These are phyloP conservation scores for Choristoneura rosaceana DNA, from an alignment of 2,888 invertebrate species.

Conservation along the genomic window DNA sequence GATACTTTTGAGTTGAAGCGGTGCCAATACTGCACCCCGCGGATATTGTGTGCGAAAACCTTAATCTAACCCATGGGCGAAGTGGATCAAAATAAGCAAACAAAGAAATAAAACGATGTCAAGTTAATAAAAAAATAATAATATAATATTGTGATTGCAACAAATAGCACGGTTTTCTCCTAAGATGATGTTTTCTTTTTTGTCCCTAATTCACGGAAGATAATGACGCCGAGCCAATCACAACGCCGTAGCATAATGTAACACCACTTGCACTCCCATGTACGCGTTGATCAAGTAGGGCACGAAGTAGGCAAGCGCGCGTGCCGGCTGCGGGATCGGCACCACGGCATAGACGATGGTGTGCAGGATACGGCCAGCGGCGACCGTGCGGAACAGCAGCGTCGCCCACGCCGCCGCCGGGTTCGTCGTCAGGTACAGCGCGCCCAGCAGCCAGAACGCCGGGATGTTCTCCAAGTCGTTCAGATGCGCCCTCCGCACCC, in stretches of 20 bases:
- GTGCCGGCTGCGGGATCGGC: slow-evolving; percentile 85
- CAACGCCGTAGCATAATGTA: slow-evolving; percentile 53
- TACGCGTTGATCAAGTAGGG: slow-evolving; percentile 64
- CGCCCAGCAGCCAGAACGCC: slow-evolving; percentile 86
- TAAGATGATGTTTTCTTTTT: no score
- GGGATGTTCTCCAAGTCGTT: slow-evolving; percentile 91
- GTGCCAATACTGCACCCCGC: no score
- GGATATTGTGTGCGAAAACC: no score
- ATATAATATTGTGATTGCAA: no score
- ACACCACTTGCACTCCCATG: slow-evolving; percentile 67
- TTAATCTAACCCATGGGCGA: no score
- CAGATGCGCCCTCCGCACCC: slow-evolving; percentile 85
- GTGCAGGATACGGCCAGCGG: slow-evolving; percentile 85
- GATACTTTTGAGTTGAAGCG: no score
- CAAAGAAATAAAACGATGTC: no score
- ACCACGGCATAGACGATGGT: slow-evolving; percentile 87
- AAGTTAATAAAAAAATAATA: no score
- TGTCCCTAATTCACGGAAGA: no score
- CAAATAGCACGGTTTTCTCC: no score
- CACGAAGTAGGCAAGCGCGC: slow-evolving; percentile 65
- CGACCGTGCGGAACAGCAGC: slow-evolving; percentile 79
- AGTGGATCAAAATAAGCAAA: no score
- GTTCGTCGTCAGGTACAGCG: slow-evolving; percentile 86
- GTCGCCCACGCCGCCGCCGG: slow-evolving; percentile 76
- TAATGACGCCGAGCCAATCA: slow-evolving; percentile 11